Evolutionary conservation across 1,140 invertebrate species (phyloP), one percentile per base, ranked within the genome.

Genomic region (Stenopsyche tienmushanensis): DNA sequence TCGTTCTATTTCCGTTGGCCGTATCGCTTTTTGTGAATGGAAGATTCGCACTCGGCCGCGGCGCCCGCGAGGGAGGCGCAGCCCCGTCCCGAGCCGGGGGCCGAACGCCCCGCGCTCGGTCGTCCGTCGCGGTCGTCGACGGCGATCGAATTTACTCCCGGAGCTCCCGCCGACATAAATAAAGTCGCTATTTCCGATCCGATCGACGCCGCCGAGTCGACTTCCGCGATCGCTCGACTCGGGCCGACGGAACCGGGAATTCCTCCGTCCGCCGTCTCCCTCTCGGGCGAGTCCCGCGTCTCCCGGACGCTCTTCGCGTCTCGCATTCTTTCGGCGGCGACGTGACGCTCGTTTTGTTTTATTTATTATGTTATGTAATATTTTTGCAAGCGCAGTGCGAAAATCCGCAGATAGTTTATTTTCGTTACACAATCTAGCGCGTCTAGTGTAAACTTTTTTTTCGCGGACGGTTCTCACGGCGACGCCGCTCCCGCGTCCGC

Each of bases 221-320:
- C 9, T 20, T 49, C 45, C 17, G 23, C 45, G 45, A 20, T 15
- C 45, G 10, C 23, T 49, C 18, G 10, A 49, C 18, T 13, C n/a
- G 52, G 26, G 39, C 39, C 39, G 39, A 54, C 52, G 52, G 52
- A 13, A 54, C 1, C n/a, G n/a, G n/a, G n/a, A n/a, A 34, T 34
- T 17, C 20, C 29, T 21, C 52, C 39, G 39, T 54, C 39, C 15
- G 52, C 52, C 3, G 52, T 34, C 29, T 54, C 39, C 52, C 15
- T 25, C 52, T 20, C 45, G 23, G 17, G 45, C 45, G 3, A 20
- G 3, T 18, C 10, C 45, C n/a, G n/a, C n/a, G n/a, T 18, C 13
- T 18, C 45, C 10, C 45, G 1, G 17, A 5, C 45, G 9, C 3
- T 9, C 45, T 49, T 5, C 23, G 3, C 26, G 10, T 49, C 5